Evolutionary conservation across 2,797 vertebrate species (phyloP).

Genomic region (Gambelia wislizenii): DNA sequence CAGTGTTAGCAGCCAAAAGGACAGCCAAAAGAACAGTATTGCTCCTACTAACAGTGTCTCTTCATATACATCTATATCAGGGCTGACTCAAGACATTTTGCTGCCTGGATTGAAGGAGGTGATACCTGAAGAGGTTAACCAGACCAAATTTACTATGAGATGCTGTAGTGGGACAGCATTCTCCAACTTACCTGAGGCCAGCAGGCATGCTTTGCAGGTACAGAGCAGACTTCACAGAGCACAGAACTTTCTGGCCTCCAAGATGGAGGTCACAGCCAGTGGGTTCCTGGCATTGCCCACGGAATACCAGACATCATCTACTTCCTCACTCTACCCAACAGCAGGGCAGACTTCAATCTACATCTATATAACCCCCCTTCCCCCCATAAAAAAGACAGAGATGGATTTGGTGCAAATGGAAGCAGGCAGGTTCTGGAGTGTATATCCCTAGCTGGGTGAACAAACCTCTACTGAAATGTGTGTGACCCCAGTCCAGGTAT

Average conservation of each 20-base stretch:
- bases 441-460: not conserved
- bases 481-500: not conserved
- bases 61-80: not conserved
- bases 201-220: not conserved
- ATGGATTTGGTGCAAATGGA: not conserved
- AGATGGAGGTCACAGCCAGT: no score
- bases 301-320: no score
- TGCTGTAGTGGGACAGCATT: not conserved
- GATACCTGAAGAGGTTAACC: not conserved
- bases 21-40: conserved; percentile 67
- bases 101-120: not conserved
- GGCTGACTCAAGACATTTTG: not conserved
- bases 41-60: conserved; percentile 48
- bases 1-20: conserved; percentile 70
- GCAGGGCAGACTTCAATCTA: no score
- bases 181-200: not conserved
- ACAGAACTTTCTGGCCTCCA: not conserved
- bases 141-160: not conserved
- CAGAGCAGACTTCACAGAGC: not conserved
- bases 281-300: no score
- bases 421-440: not conserved
- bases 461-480: not conserved
- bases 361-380: no score
- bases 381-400: not conserved
- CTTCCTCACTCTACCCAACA: no score